These are phyloP conservation scores for Helobdella robusta DNA, from an alignment of 2,888 invertebrate genomes.

Conservation along the genomic window DNA sequence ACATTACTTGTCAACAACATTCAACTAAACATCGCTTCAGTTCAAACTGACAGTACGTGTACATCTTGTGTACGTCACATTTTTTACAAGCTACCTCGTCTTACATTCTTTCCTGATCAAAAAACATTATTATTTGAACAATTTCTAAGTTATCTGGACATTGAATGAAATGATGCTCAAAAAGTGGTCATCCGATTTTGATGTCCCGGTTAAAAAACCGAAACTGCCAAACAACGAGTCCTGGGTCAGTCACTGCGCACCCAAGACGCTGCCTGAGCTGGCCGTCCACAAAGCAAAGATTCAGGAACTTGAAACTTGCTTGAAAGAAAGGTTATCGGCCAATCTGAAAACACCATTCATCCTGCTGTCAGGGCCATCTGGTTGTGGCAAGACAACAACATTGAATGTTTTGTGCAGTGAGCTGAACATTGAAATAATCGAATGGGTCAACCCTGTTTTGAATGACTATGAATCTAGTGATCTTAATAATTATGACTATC, in stretches of 20 bases:
- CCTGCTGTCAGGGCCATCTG: conserved; percentile 71
- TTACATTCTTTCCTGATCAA: no score
- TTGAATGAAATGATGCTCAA: no score
- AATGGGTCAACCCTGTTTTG: conserved; percentile 68
- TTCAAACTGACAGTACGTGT: no score
- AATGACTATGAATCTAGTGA: neutral
- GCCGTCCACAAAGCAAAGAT: conserved; percentile 68
- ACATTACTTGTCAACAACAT: no score
- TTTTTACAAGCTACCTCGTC: no score
- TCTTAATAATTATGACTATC: neutral
- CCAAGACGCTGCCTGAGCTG: conserved; percentile 53
- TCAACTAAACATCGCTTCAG: no score
- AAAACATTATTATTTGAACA: no score
- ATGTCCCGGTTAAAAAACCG: no score
- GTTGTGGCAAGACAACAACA: conserved; percentile 72
- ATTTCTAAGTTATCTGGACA: no score
- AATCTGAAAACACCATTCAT: conserved; percentile 53
- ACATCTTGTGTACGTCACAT: no score
- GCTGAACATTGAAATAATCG: conserved; percentile 58
- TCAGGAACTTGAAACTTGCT: conserved; percentile 64
- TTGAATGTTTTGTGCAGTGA: conserved; percentile 61
- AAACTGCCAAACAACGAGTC: conserved; percentile 25
- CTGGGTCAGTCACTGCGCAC: conserved; percentile 31
- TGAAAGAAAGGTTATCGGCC: conserved; percentile 42
- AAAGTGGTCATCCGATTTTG: no score